Conservation (phyloP, 2,797 vertebrate species). For the Melanotaenia parkinsoni region DNA sequence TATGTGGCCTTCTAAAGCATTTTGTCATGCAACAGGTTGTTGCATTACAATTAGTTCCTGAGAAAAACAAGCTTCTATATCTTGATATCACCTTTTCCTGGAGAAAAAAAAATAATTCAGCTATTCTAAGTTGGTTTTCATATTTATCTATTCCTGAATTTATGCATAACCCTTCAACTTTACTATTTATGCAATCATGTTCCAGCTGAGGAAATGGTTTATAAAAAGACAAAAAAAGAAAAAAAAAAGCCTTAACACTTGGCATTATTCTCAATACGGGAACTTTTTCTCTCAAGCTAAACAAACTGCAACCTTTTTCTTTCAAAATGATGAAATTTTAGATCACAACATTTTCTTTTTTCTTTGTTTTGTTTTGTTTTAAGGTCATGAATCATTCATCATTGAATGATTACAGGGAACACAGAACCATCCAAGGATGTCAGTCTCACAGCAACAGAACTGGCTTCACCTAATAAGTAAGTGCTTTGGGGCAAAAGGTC, state of each 20-base stretch:
- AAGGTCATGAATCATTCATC: slow-evolving; percentile 49
- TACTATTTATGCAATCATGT: neutral
- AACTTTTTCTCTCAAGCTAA: slow-evolving; percentile 13
- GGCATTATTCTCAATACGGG: slow-evolving; percentile 16
- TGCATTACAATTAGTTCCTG: slow-evolving; percentile 48
- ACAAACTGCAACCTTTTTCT: neutral
- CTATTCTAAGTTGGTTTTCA: neutral
- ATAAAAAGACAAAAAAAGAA: slow-evolving; percentile 3
- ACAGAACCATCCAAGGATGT: slow-evolving; percentile 57
- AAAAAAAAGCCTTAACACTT: neutral
- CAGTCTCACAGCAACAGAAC: slow-evolving; percentile 80
- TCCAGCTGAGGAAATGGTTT: neutral
- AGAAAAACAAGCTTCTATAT: slow-evolving; percentile 11
- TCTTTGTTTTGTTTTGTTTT: neutral
- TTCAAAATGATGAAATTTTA: slow-evolving; percentile 6
- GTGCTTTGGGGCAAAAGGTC: slow-evolving; percentile 83
- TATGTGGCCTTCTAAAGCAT: slow-evolving; percentile 24
- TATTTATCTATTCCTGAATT: neutral
- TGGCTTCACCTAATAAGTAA: slow-evolving; percentile 81
- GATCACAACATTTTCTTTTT: slow-evolving; percentile 23
- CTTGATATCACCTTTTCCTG: neutral
- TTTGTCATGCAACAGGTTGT: slow-evolving; percentile 31
- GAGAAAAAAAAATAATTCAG: neutral
- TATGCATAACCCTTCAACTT: neutral
- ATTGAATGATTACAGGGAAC: slow-evolving; percentile 63